These are phyloP conservation scores for Erebia aethiops DNA, from an alignment of 2,888 invertebrate genomes.

Conservation along the genomic window DNA sequence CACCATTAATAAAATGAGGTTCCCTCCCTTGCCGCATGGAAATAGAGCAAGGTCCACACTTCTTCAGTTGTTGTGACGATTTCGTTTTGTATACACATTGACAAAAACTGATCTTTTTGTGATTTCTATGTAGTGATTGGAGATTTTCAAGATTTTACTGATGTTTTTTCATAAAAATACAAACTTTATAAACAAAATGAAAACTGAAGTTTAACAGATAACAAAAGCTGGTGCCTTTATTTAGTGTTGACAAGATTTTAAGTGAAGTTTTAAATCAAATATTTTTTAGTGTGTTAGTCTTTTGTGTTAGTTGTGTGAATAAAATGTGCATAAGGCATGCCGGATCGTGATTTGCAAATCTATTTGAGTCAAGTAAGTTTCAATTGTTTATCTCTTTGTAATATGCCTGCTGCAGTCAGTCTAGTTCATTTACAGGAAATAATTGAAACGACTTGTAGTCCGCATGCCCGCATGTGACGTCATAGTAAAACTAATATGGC, in stretches of 20 bases:
- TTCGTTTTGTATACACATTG: constrained; percentile 28
- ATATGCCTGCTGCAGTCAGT: not conserved
- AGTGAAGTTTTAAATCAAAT: too few relatives aligned
- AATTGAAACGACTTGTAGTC: too few relatives aligned
- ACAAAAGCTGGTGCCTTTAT: too few relatives aligned
- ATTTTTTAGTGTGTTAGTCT: not conserved
- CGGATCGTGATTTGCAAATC: constrained; percentile 66
- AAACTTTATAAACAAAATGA: not conserved
- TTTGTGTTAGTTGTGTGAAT: constrained; percentile 29
- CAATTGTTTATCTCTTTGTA: not conserved
- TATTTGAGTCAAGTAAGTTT: constrained; percentile 65
- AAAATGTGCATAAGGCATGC: constrained; percentile 60
- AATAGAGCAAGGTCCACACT: constrained; percentile 59
- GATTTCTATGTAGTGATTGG: not conserved
- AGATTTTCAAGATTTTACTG: not conserved
- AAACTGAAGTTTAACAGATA: not conserved
- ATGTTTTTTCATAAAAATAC: not conserved
- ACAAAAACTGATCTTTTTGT: not conserved
- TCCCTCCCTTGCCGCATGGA: constrained; percentile 43
- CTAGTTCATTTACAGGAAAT: too few relatives aligned
- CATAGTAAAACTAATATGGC: too few relatives aligned
- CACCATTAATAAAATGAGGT: constrained; percentile 45
- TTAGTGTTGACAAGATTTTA: too few relatives aligned
- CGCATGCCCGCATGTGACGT: too few relatives aligned
- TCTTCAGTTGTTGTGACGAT: constrained; percentile 37